These are phyloP conservation scores for Phoenicopterus ruber DNA, from an alignment of 2,113 vertebrate genomes.

Conservation along the genomic window DNA sequence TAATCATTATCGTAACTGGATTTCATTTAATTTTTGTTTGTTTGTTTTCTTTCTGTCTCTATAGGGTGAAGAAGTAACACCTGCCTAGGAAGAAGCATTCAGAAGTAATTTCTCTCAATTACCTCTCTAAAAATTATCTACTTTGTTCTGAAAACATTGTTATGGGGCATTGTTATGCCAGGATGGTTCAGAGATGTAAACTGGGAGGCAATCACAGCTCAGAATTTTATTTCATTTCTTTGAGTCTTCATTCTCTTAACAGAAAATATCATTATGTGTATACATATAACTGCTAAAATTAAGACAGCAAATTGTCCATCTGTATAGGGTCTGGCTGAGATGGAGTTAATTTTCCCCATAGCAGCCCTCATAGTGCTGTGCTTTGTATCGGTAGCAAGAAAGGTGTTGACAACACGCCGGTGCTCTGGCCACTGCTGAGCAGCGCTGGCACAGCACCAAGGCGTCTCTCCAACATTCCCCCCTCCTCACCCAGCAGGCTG, in stretches of 20 bases:
- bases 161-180: neutral
- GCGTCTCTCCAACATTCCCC: neutral
- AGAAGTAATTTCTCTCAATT: neutral
- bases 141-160: neutral
- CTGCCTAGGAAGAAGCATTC: neutral
- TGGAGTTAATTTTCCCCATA: neutral
- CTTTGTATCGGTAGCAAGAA: neutral
- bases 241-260: neutral
- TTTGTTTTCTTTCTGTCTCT: slow-evolving; percentile 1
- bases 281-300: neutral
- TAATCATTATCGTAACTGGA: slow-evolving; percentile 27
- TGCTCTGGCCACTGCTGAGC: neutral
- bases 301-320: neutral
- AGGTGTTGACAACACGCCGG: neutral
- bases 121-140: neutral
- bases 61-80: slow-evolving; percentile 18
- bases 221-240: neutral
- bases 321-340: neutral
- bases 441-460: neutral
- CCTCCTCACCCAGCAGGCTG: fast-evolving
- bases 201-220: neutral
- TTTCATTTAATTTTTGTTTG: slow-evolving; percentile 31
- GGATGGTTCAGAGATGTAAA: neutral
- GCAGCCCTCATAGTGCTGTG: neutral
- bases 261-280: neutral